Conservation (phyloP, 64 coral and sea anemone genomes). For the Pocillopora damicornis region DNA sequence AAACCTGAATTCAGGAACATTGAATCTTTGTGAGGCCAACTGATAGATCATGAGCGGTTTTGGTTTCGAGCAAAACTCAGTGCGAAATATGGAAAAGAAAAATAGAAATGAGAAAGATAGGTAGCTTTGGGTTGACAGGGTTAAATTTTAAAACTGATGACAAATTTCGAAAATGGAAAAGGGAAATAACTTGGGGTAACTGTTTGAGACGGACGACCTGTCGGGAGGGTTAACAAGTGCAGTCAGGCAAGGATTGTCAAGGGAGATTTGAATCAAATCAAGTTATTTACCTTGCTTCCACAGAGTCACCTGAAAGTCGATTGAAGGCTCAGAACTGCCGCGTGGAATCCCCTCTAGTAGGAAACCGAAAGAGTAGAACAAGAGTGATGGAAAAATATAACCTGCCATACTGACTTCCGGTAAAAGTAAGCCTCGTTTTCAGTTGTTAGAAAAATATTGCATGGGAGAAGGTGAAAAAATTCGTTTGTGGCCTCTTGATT, state of each 20-base stretch:
- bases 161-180: too few species aligned
- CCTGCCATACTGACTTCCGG: not conserved
- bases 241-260: not conserved
- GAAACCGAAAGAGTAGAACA: not conserved
- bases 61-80: too few species aligned
- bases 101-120: too few species aligned
- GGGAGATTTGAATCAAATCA: too few species aligned
- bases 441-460: not conserved
- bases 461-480: not conserved
- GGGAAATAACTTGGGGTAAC: too few species aligned
- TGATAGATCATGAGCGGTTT: too few species aligned
- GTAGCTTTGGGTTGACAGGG: too few species aligned
- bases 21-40: too few species aligned
- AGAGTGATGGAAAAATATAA: not conserved
- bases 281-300: constrained; percentile 52
- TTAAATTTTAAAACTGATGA: too few species aligned
- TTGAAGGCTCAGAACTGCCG: constrained; percentile 30
- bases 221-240: not conserved
- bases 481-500: not conserved
- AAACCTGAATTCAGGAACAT: too few species aligned
- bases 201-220: too few species aligned
- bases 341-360: not conserved
- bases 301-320: constrained; percentile 45
- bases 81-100: too few species aligned
- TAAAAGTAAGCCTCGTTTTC: not conserved